Percentiles rank a stretch among this genome's conserved stretches.
phyloP scores from a whole-genome alignment of 2,888 invertebrate species.

The Pharmacophagus antenor region DNA sequence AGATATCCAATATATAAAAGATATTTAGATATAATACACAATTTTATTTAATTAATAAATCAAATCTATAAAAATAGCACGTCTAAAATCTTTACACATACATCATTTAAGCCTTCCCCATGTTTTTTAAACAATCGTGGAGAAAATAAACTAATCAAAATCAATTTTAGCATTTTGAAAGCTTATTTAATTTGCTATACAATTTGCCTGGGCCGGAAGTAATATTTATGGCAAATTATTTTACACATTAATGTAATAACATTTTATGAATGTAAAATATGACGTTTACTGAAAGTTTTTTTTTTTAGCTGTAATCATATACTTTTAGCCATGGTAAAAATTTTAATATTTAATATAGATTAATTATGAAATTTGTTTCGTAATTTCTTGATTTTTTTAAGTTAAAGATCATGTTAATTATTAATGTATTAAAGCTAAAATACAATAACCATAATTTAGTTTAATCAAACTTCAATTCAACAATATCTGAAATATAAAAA shows the following conservation, averaged over 20 bases:
- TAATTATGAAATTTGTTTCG: too few relatives aligned
- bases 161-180: slow-evolving; percentile 60
- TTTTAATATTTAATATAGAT: background rate
- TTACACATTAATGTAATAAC: background rate
- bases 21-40: too few relatives aligned
- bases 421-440: too few relatives aligned
- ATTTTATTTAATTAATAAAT: too few relatives aligned
- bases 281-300: background rate
- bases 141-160: slow-evolving; percentile 85
- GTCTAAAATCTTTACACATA: slow-evolving; percentile 37
- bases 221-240: background rate
- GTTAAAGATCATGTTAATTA: too few relatives aligned
- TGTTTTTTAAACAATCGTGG: slow-evolving; percentile 87
- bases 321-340: background rate
- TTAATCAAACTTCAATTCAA: too few relatives aligned
- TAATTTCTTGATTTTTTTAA: too few relatives aligned
- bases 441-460: too few relatives aligned
- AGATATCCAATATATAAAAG: too few relatives aligned
- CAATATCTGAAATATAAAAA: too few relatives aligned
- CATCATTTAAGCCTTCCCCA: slow-evolving; percentile 80
- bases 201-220: background rate
- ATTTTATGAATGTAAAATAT: background rate
- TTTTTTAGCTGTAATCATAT: background rate
- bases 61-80: background rate
- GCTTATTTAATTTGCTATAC: background rate